Evolutionary conservation across 1,140 invertebrate species (phyloP).

Genomic region (Halesus radiatus): DNA sequence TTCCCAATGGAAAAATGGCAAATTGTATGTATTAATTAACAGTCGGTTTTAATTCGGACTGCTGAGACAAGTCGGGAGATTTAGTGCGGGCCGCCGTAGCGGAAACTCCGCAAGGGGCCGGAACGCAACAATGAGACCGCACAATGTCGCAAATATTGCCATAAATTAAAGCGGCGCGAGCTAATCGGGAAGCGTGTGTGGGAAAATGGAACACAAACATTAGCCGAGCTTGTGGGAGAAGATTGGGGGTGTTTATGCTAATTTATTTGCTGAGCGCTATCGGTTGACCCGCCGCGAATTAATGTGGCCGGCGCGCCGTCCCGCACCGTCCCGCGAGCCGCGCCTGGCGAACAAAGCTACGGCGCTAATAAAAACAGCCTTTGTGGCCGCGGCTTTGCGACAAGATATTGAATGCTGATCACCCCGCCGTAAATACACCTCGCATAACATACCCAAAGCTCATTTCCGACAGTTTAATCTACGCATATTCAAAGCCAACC

Average conservation of each 20-base stretch:
- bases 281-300: slow-evolving; percentile 43
- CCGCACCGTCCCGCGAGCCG: slow-evolving; percentile 19
- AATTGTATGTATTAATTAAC: no score
- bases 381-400: not conserved
- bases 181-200: slow-evolving; percentile 44
- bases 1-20: no score
- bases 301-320: slow-evolving; percentile 25
- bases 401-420: slow-evolving; percentile 21
- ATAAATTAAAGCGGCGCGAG: slow-evolving; percentile 28
- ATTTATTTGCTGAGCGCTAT: slow-evolving; percentile 48
- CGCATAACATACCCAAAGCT: no score
- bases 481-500: no score
- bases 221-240: slow-evolving; percentile 39
- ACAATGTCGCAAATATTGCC: slow-evolving; percentile 40
- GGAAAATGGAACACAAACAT: slow-evolving; percentile 43
- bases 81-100: slow-evolving; percentile 21
- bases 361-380: slow-evolving; percentile 18
- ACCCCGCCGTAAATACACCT: not conserved
- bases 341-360: slow-evolving; percentile 4
- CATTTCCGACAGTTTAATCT: no score
- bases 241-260: slow-evolving; percentile 47
- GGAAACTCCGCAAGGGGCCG: slow-evolving; percentile 26
- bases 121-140: slow-evolving; percentile 32
- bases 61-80: slow-evolving; percentile 32
- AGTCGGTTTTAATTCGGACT: slow-evolving; percentile 16